Evolutionary conservation across 2,888 invertebrate genomes (phyloP).

Genomic region (Oscheius myriophilus): DNA sequence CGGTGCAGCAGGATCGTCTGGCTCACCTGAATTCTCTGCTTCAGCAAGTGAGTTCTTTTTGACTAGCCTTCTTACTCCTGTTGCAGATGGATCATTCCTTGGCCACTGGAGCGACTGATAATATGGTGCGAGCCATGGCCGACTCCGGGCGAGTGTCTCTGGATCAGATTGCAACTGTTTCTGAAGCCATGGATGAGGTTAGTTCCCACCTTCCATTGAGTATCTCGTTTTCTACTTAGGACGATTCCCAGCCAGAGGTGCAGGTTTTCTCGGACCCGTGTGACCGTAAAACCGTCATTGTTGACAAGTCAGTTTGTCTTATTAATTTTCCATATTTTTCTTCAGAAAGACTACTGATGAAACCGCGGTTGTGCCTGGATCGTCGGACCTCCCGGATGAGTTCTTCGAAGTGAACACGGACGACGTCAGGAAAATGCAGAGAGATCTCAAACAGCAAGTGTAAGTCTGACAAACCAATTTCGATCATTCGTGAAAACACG

Average conservation of each 20-base stretch:
- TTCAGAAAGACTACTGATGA: background rate
- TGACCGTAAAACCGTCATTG: slow-evolving; percentile 45
- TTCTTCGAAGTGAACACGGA: slow-evolving; percentile 55
- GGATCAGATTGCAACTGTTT: slow-evolving; percentile 16
- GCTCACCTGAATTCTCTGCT: slow-evolving; percentile 41
- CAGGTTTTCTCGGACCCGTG: slow-evolving; percentile 42
- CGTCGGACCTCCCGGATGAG: slow-evolving; percentile 39
- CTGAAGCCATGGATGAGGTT: slow-evolving; percentile 12
- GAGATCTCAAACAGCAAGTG: slow-evolving; percentile 48
- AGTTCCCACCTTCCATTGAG: background rate
- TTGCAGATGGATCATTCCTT: slow-evolving; percentile 27
- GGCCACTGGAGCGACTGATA: slow-evolving; percentile 1
- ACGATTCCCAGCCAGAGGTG: slow-evolving; percentile 2
- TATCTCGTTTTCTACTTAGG: background rate
- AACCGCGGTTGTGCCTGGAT: background rate
- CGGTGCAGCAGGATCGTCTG: slow-evolving; percentile 25
- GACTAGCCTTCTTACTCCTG: background rate
- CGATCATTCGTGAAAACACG: slow-evolving; percentile 1
- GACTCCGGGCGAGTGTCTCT: slow-evolving; percentile 26
- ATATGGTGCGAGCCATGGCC: slow-evolving; percentile 23
- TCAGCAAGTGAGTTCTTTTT: slow-evolving; percentile 34
- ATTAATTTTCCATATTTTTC: background rate
- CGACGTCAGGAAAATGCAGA: slow-evolving; percentile 54
- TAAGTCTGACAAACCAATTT: no score
- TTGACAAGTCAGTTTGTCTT: slow-evolving; percentile 23